These are phyloP conservation scores for Dendrocincla tyrannina DNA, from an alignment of 2,797 vertebrate species.

Conservation along the genomic window DNA sequence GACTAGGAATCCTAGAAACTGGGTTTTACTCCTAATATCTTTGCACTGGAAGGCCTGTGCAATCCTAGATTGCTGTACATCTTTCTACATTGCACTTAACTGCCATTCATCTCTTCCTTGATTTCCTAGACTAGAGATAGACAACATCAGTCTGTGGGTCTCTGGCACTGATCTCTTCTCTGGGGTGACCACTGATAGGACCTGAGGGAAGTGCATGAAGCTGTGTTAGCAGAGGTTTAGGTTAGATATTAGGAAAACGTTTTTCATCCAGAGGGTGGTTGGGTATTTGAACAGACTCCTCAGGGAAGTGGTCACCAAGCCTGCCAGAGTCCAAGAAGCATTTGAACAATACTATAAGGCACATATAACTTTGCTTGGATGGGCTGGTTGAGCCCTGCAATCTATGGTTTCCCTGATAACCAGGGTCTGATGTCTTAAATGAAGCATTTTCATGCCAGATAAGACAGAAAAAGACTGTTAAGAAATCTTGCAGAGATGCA, in stretches of 20 bases:
- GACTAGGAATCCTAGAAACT: background rate
- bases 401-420: background rate
- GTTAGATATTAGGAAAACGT: background rate
- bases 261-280: background rate
- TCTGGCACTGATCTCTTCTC: background rate
- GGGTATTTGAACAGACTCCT: background rate
- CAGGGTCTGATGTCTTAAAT: background rate
- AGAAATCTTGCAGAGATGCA: background rate
- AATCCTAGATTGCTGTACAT: background rate
- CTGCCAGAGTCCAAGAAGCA: background rate
- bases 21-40: background rate
- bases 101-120: background rate
- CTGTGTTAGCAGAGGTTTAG: background rate
- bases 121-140: background rate
- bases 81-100: background rate
- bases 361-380: background rate
- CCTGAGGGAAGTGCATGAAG: background rate
- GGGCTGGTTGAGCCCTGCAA: background rate
- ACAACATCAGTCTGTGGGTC: background rate
- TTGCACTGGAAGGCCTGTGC: rapidly evolving
- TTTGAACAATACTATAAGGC: background rate
- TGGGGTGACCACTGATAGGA: background rate
- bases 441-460: background rate
- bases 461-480: background rate
- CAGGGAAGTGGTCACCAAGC: background rate